These are phyloP conservation scores for Theristicus caerulescens DNA, from an alignment of 2,113 vertebrate species.

Conservation along the genomic window DNA sequence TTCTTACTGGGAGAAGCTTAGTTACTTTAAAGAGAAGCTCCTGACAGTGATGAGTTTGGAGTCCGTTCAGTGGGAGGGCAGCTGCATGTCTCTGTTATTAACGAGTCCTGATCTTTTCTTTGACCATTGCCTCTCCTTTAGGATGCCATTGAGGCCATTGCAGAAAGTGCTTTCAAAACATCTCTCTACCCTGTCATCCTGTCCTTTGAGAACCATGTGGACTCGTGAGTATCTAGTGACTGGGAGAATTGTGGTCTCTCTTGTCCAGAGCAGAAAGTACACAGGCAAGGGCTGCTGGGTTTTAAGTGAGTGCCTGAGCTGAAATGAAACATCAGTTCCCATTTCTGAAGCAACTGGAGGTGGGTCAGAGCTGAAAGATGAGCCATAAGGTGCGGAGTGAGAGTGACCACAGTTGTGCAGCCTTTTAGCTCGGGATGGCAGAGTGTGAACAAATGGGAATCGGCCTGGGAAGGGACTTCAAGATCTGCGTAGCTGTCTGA, in stretches of 20 bases:
- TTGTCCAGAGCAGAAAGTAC: not conserved
- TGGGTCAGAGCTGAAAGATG: not conserved
- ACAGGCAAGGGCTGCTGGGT: not conserved
- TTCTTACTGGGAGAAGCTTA: not conserved
- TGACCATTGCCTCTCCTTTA: constrained; percentile 48
- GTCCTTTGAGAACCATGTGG: constrained; percentile 98
- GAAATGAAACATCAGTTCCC: not conserved
- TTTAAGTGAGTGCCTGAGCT: not conserved
- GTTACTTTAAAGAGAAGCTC: not conserved
- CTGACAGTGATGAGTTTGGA: not conserved
- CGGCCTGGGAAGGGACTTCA: not conserved
- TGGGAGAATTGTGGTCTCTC: not conserved
- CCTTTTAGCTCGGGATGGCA: not conserved
- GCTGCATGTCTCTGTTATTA: not conserved
- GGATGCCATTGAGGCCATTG: constrained; percentile 97
- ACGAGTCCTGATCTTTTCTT: not conserved
- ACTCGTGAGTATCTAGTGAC: constrained; percentile 83
- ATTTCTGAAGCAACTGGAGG: not conserved
- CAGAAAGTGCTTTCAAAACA: constrained; percentile 97
- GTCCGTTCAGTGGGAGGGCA: not conserved
- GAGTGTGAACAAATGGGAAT: not conserved
- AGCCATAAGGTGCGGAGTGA: not conserved
- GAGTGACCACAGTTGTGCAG: not conserved
- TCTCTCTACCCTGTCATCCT: constrained; percentile 92
- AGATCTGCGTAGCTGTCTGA: not conserved